Evolutionary conservation across 2,888 invertebrate species (phyloP).

Genomic region (Boloria euphrosyne): DNA sequence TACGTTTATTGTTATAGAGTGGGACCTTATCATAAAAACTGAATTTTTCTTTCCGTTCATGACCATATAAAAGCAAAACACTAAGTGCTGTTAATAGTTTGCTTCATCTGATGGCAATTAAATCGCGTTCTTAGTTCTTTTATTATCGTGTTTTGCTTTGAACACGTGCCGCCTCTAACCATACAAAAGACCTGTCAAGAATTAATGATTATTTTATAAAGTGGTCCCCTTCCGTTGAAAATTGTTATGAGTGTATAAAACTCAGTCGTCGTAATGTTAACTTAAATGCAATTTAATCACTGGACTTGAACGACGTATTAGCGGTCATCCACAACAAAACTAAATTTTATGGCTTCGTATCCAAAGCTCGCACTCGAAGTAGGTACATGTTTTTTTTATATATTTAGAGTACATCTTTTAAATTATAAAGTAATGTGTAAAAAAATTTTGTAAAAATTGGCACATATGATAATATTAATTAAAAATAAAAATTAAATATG

Average conservation of each 20-base stretch:
- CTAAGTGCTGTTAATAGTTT: constrained; percentile 29
- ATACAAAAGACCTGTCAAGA: constrained; percentile 42
- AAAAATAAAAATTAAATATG: too few relatives aligned
- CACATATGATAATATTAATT: too few relatives aligned
- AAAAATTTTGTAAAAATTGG: too few relatives aligned
- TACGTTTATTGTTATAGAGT: constrained; percentile 17
- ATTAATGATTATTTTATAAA: constrained; percentile 53
- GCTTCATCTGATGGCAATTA: constrained; percentile 48
- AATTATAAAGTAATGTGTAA: too few relatives aligned
- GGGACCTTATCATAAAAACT: constrained; percentile 8
- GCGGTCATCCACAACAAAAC: constrained; percentile 67
- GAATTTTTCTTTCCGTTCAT: constrained; percentile 16
- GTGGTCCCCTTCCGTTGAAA: constrained; percentile 49
- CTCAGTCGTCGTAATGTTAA: constrained; percentile 65
- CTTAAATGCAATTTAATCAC: constrained; percentile 70
- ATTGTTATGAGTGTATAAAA: constrained; percentile 43
- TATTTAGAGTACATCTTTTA: too few relatives aligned
- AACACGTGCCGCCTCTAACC: constrained; percentile 57
- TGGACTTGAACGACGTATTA: constrained; percentile 71
- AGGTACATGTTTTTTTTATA: too few relatives aligned
- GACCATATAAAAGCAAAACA: constrained; percentile 20
- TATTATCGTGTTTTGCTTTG: constrained; percentile 55
- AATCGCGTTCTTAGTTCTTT: constrained; percentile 46
- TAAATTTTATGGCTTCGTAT: constrained; percentile 34
- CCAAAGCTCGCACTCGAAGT: too few relatives aligned